Evolutionary conservation across 2,888 invertebrate species (phyloP).

Genomic region (Dolomedes plantarius): DNA sequence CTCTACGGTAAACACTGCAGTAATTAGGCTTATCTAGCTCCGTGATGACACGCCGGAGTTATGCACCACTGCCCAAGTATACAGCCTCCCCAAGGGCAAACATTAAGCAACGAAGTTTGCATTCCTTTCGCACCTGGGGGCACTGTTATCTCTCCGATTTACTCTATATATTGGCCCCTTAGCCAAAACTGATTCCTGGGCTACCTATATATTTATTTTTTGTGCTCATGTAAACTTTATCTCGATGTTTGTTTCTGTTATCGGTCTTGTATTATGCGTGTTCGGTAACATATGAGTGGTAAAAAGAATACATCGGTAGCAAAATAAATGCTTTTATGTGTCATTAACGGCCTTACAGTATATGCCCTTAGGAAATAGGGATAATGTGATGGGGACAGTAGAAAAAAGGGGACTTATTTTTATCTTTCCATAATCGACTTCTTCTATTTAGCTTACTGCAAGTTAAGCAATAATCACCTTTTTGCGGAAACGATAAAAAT

Average conservation of each 20-base stretch:
- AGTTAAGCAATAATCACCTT: conserved; percentile 34
- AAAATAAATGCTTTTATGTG: conserved; percentile 65
- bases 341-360: conserved; percentile 60
- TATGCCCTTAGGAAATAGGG: conserved; percentile 58
- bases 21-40: conserved; percentile 67
- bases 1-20: conserved; percentile 54
- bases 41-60: conserved; percentile 47
- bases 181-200: conserved; percentile 53
- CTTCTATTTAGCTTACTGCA: conserved; percentile 21
- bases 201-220: conserved; percentile 38
- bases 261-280: conserved; percentile 36
- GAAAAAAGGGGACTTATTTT: conserved; percentile 21
- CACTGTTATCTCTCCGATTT: conserved; percentile 52
- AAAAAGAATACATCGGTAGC: conserved; percentile 39
- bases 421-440: conserved; percentile 41
- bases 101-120: conserved; percentile 64
- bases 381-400: conserved; percentile 20
- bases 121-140: conserved; percentile 30
- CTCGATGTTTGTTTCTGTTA: conserved; percentile 64
- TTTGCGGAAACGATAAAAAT: conserved; percentile 21
- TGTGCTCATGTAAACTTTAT: conserved; percentile 48
- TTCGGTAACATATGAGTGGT: conserved; percentile 28
- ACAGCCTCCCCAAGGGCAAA: conserved; percentile 39
- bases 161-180: conserved; percentile 46
- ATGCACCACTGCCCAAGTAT: conserved; percentile 50